Conservation (phyloP, 2,797 vertebrate species). For the Crocidura indochinensis region DNA sequence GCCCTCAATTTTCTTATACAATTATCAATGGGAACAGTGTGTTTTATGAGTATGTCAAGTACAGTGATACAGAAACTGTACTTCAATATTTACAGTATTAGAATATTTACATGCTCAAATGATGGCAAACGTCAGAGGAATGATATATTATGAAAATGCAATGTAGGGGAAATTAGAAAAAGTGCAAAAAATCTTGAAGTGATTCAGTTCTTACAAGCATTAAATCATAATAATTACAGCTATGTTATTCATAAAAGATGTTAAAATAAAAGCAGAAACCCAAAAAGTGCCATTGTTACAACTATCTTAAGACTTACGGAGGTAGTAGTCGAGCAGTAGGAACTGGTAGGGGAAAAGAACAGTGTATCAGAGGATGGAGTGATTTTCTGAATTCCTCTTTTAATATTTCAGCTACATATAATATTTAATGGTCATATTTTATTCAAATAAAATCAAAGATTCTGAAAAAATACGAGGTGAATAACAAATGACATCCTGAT, state of each 20-base stretch:
- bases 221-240: neutral
- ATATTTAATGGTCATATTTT: constrained; percentile 59
- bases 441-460: constrained; percentile 54
- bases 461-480: constrained; percentile 30
- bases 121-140: constrained; percentile 37
- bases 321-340: neutral
- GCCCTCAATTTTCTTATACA: neutral
- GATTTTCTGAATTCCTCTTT: neutral
- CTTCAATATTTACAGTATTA: constrained; percentile 5
- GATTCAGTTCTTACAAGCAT: neutral
- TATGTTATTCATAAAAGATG: constrained; percentile 2
- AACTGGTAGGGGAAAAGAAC: neutral
- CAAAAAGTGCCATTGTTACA: neutral
- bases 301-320: neutral
- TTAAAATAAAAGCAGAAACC: constrained; percentile 38
- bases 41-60: neutral
- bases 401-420: constrained; percentile 24
- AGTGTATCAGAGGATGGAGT: neutral
- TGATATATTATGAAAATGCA: neutral
- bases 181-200: neutral
- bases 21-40: constrained; percentile 14
- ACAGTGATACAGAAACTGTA: neutral
- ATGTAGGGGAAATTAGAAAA: constrained; percentile 11
- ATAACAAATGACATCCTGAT: constrained; percentile 37
- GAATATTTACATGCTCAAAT: constrained; percentile 52